Percentiles rank a stretch among this genome's conserved stretches.
Evolutionary conservation across 2,888 invertebrate species (phyloP).

Genomic region (Diarsia mendica): DNA sequence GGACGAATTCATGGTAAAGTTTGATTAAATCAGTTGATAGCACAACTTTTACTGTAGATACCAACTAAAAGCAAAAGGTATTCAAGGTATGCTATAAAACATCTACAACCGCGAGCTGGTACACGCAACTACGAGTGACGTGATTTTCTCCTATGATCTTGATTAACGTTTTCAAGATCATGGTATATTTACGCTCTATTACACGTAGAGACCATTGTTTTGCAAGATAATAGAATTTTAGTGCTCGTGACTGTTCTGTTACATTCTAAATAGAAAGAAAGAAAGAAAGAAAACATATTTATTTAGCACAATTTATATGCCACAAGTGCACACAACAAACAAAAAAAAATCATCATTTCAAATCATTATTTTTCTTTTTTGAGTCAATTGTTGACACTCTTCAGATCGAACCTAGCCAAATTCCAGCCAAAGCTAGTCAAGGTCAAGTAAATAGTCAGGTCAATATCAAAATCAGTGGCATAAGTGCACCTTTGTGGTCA

Average conservation of each 20-base stretch:
- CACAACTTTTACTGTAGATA: background rate
- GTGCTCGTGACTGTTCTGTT: background rate
- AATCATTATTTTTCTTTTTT: background rate
- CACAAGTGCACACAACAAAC: too few species aligned
- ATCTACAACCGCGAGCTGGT: background rate
- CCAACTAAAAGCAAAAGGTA: too few species aligned
- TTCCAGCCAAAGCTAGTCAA: background rate
- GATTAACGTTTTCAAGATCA: too few species aligned
- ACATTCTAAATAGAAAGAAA: too few species aligned
- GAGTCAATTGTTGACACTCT: background rate
- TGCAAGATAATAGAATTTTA: background rate
- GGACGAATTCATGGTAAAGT: background rate
- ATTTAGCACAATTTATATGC: too few species aligned
- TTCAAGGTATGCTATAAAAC: too few species aligned
- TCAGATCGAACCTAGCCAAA: background rate
- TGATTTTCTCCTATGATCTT: too few species aligned
- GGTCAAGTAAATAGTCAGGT: background rate
- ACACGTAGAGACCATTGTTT: background rate
- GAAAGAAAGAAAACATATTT: too few species aligned
- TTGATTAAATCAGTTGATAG: background rate
- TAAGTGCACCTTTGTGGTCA: background rate
- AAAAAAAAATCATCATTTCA: too few species aligned
- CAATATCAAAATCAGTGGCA: background rate
- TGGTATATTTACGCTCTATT: too few species aligned
- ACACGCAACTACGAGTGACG: background rate